phyloP scores from a whole-genome alignment of 2,888 invertebrate genomes.

The Sylvicola cinctus region DNA sequence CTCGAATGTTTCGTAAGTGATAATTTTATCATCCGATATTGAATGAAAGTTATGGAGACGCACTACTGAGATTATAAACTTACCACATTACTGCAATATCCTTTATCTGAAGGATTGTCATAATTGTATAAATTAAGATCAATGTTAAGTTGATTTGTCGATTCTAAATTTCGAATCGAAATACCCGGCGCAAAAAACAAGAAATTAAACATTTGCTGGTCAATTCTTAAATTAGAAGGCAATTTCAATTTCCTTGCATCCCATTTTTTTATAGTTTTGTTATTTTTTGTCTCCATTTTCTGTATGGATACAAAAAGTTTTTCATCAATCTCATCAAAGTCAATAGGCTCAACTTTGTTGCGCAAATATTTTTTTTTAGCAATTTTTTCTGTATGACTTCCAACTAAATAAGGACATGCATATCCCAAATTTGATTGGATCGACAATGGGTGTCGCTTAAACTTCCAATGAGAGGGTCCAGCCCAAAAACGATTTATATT shows the following conservation, averaged over 20 bases:
- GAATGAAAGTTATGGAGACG: too few relatives aligned
- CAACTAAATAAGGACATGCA: background rate
- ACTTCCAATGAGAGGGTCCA: constrained; percentile 68
- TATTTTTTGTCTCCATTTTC: constrained; percentile 15
- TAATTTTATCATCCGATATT: too few relatives aligned
- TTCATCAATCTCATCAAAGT: constrained; percentile 16
- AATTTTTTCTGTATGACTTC: background rate
- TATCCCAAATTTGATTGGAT: background rate
- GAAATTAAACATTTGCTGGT: constrained; percentile 14
- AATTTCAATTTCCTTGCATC: constrained; percentile 21
- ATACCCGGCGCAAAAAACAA: constrained; percentile 17
- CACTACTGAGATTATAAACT: too few relatives aligned
- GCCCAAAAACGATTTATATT: constrained; percentile 42
- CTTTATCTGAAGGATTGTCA: constrained; percentile 31
- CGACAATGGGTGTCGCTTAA: background rate
- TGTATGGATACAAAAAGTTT: constrained; percentile 16
- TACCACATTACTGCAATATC: constrained; percentile 27
- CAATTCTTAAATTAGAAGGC: constrained; percentile 19
- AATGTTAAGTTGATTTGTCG: constrained; percentile 13
- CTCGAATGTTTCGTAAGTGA: too few relatives aligned
- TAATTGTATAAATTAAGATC: constrained; percentile 29
- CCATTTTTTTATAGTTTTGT: constrained; percentile 22
- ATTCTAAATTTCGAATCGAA: constrained; percentile 11
- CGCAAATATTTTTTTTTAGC: constrained; percentile 1
- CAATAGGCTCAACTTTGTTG: constrained; percentile 7